A percentile compares a stretch with the other conserved stretches of the same genome.
These are phyloP conservation scores for Ceyx cyanopectus DNA, from an alignment of 2,113 vertebrate species.

Conservation along the genomic window DNA sequence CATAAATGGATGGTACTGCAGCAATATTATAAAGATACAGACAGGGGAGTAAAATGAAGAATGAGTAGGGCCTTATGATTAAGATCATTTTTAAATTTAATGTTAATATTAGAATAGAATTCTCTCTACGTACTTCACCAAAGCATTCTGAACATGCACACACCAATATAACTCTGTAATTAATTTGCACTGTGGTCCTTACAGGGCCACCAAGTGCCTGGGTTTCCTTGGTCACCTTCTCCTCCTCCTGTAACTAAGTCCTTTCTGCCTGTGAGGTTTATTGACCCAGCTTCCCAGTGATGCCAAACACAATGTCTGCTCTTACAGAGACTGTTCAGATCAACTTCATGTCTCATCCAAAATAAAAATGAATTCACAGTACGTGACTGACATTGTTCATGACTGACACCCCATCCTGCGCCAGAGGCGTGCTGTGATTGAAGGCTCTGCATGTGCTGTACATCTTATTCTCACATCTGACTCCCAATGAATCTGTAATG, in stretches of 20 bases:
- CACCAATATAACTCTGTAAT: not conserved
- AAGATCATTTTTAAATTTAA: not conserved
- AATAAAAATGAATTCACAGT: rapidly evolving
- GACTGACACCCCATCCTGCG: not conserved
- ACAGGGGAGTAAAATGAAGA: not conserved
- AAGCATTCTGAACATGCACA: not conserved
- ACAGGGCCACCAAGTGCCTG: not conserved
- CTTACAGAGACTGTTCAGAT: not conserved
- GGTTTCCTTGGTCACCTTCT: not conserved
- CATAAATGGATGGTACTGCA: not conserved
- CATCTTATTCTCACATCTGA: not conserved
- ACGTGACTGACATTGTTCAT: rapidly evolving
- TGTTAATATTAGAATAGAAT: not conserved
- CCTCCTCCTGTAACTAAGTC: not conserved
- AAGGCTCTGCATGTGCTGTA: not conserved
- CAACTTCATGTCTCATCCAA: no score
- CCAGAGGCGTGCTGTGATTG: not conserved
- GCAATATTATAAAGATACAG: not conserved
- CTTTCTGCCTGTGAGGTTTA: not conserved
- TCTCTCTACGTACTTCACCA: not conserved
- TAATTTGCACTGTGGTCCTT: not conserved
- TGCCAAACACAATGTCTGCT: rapidly evolving
- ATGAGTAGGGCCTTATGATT: not conserved
- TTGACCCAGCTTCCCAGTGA: not conserved
- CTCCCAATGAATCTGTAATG: not conserved